Evolutionary conservation across 2,888 invertebrate genomes (phyloP), one percentile per base, ranked within the genome.

Genomic region (Drosophila limbata): DNA sequence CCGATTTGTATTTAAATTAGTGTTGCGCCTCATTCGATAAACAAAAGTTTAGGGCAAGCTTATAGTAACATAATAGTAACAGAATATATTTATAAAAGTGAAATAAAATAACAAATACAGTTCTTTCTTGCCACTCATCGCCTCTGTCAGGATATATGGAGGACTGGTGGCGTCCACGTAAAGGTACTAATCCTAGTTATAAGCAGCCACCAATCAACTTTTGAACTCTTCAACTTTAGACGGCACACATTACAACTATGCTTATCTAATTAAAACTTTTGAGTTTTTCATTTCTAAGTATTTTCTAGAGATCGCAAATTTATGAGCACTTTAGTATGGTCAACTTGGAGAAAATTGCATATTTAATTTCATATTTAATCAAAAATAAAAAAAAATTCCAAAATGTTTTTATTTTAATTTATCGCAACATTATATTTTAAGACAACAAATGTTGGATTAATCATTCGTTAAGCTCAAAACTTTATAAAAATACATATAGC

Each of bases 141-240:
- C 95, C 96, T 94, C 96, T 97, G 96, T 96, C 96, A 97, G 97
- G 97, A 95, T 97, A 97, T 96, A 97, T 97, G 96, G 97, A 98
- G 96, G 97, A 97, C 95, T 97, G 97, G 97, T 97, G 97, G 97
- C 96, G 97, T 95, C 97, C 97, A 93, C 95, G 97, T 93, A 97
- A 97, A 98, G 97, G 97, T 97, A 96, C 95, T 94, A 94, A 80
- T 70, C 62, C 73, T 84, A 81, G 73, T 75, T 76, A 68, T 81
- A 85, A 81, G 79, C 71, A 83, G 72, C 40, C 50, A 17, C 13
- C 21, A 44, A 44, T 19, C 25, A 33, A 42, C n/a, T 35, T 15
- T 35, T 17, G 39, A 64, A 64, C 15, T 55, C 59, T 55, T 51
- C 53, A 52, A 71, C 44, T 67, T 51, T 63, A 68, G 55, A 84